A percentile compares a stretch with the other conserved stretches of the same genome.
Evolutionary conservation across 1,140 invertebrate species (phyloP).

Genomic region (Penaeus chinensis): DNA sequence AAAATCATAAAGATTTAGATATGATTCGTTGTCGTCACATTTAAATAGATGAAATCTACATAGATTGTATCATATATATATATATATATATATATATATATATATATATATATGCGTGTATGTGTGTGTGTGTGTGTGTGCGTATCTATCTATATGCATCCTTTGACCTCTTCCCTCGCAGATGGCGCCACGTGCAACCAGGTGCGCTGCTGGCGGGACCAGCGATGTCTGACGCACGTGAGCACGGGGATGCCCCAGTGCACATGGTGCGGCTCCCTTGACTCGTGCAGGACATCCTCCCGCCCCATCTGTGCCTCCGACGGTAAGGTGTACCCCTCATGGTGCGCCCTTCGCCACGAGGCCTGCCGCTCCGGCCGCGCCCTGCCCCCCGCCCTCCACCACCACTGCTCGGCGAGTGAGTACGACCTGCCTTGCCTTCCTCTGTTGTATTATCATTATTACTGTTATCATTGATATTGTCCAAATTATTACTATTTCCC

Average conservation of each 20-base stretch:
- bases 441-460: not conserved
- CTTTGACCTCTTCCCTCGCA: conserved; percentile 68
- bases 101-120: no score
- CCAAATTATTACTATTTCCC: no score
- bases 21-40: no score
- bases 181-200: conserved; percentile 80
- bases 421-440: not conserved
- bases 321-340: conserved; percentile 77
- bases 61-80: no score
- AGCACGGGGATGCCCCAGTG: conserved; percentile 80
- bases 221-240: conserved; percentile 81
- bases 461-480: no score
- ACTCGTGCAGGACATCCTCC: conserved; percentile 81
- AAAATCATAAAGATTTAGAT: no score
- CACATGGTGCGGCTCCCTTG: conserved; percentile 82
- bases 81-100: no score
- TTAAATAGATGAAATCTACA: no score
- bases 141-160: no score
- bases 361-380: conserved; percentile 79
- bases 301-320: conserved; percentile 78
- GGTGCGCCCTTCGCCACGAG: conserved; percentile 76
- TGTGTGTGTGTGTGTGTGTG: no score
- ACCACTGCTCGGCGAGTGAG: conserved; percentile 57
- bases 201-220: conserved; percentile 79
- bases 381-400: conserved; percentile 38